These are phyloP conservation scores for Orthosia gothica DNA, from an alignment of 2,888 invertebrate species.

Conservation along the genomic window DNA sequence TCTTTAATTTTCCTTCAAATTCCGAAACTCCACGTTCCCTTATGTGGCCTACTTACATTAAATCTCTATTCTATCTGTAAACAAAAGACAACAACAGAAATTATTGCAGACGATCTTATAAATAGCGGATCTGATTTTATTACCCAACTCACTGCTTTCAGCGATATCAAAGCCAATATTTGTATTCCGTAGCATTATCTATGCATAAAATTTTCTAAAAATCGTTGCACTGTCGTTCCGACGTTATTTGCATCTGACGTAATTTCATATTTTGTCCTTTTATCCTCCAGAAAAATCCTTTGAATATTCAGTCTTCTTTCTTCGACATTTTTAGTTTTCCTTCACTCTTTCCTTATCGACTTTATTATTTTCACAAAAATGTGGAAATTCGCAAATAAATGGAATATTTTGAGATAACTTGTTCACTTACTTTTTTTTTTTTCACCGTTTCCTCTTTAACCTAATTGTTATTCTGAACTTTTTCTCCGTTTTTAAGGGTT, in stretches of 20 bases:
- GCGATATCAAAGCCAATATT: conserved; percentile 15
- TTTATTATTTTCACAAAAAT: conserved; percentile 10
- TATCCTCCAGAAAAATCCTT: conserved; percentile 11
- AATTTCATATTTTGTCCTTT: conserved; percentile 37
- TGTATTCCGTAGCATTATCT: conserved; percentile 15
- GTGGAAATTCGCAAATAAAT: conserved; percentile 38
- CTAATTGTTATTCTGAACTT: conserved; percentile 41
- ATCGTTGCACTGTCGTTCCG: conserved; percentile 14
- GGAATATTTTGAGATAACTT: conserved; percentile 9
- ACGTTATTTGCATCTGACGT: conserved; percentile 25
- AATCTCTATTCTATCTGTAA: too few species aligned
- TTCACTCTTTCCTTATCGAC: conserved; percentile 24
- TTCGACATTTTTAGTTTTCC: conserved; percentile 19
- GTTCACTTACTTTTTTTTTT: not conserved
- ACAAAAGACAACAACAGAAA: too few species aligned
- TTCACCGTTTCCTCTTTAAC: conserved; percentile 1
- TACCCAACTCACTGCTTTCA: not conserved
- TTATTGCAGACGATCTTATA: not conserved
- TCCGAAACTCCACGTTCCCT: too few species aligned
- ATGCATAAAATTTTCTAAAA: conserved; percentile 40
- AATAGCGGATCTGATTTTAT: conserved; percentile 23
- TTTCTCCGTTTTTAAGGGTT: conserved; percentile 24
- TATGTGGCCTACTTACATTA: too few species aligned
- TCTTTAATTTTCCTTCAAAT: too few species aligned
- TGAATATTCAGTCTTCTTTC: conserved; percentile 8